Conservation (phyloP, 2,797 vertebrate genomes). For the Geotrypetes seraphini region DNA sequence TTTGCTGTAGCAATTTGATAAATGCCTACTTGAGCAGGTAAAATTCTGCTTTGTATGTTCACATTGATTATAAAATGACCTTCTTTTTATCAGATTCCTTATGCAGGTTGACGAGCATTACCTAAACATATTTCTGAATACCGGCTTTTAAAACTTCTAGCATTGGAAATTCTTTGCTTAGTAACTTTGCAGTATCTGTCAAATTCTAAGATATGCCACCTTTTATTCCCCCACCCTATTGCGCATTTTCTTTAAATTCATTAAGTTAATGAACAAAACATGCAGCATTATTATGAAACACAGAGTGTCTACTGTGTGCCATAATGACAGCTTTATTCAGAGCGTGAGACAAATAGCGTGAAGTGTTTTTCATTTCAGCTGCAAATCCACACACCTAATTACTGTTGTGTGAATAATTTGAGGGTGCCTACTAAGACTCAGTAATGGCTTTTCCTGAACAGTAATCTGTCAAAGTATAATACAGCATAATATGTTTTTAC, state of each 20-base stretch:
- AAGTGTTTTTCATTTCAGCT: constrained; percentile 9
- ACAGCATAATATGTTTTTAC: constrained; percentile 21
- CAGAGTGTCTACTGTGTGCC: neutral
- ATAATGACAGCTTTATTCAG: constrained; percentile 7
- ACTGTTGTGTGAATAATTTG: constrained; percentile 20
- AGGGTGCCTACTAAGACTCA: constrained; percentile 11
- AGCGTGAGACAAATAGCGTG: constrained; percentile 2
- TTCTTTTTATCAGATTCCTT: too few relatives aligned
- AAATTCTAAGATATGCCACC: too few relatives aligned
- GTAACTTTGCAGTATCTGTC: neutral
- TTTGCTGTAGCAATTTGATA: too few relatives aligned
- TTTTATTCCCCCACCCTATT: too few relatives aligned
- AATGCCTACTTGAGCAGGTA: too few relatives aligned
- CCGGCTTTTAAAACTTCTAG: too few relatives aligned
- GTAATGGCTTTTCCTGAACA: constrained; percentile 7
- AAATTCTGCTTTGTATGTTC: too few relatives aligned
- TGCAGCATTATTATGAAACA: neutral
- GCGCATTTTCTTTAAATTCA: constrained; percentile 2
- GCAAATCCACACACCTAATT: constrained; percentile 12
- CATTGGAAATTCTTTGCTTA: too few relatives aligned
- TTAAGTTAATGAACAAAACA: constrained; percentile 7
- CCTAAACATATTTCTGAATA: too few relatives aligned
- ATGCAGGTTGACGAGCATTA: too few relatives aligned
- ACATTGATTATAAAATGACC: too few relatives aligned
- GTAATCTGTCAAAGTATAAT: constrained; percentile 16